Conservation (phyloP, 2,113 vertebrate species). For the Dissostichus mawsoni region DNA sequence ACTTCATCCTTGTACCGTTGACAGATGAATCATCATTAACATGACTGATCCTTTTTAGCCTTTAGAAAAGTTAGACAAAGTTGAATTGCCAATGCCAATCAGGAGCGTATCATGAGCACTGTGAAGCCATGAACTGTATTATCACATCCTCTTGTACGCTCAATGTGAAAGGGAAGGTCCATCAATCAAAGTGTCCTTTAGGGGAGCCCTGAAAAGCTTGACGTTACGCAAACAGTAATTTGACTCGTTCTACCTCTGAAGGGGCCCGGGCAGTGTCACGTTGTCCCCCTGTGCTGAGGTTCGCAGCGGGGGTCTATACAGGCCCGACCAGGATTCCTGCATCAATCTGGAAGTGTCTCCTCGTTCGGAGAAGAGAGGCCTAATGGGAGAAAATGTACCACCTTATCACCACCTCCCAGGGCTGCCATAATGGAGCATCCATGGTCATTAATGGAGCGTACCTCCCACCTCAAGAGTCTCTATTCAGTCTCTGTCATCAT, state of each 20-base stretch:
- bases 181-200: conserved; percentile 73
- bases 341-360: conserved; percentile 71
- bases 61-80: conserved; percentile 36
- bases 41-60: conserved; percentile 53
- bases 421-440: conserved; percentile 84
- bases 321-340: conserved; percentile 54
- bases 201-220: conserved; percentile 60
- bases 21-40: conserved; percentile 42
- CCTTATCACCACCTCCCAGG: conserved; percentile 76
- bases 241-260: conserved; percentile 69
- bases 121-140: conserved; percentile 47
- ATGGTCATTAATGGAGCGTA: conserved; percentile 82
- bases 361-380: conserved; percentile 58
- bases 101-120: conserved; percentile 40
- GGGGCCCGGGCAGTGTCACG: conserved; percentile 70
- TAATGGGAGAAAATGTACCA: conserved; percentile 78
- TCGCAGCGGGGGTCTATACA: conserved; percentile 49
- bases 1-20: conserved; percentile 18
- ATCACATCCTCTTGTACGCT: conserved; percentile 62
- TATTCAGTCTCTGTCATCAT: conserved; percentile 88
- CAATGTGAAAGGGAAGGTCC: conserved; percentile 68
- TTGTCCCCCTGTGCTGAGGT: conserved; percentile 52
- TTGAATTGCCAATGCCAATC: conserved; percentile 55
- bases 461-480: conserved; percentile 86
- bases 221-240: conserved; percentile 78